phyloP scores from a whole-genome alignment of 1,140 invertebrate genomes.

The Drosophila sturtevanti region DNA sequence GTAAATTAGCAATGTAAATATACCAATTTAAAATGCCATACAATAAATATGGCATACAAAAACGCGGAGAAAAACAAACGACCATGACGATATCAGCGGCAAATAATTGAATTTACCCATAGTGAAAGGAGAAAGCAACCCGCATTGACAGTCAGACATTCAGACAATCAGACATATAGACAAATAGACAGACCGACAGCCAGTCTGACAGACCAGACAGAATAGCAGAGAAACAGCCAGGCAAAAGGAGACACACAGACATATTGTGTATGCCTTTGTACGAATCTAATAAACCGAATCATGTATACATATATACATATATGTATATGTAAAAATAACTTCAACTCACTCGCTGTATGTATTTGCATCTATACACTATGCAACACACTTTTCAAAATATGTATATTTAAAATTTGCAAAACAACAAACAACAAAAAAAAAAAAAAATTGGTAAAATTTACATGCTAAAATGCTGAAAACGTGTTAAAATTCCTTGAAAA shows the following conservation, averaged over 20 bases:
- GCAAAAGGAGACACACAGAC: conserved; percentile 10
- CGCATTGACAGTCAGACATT: conserved; percentile 38
- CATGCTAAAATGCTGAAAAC: no score
- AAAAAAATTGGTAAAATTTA: no score
- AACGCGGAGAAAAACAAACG: conserved; percentile 71
- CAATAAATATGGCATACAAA: conserved; percentile 78
- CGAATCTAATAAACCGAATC: conserved; percentile 78
- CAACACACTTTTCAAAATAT: conserved; percentile 9
- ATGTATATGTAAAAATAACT: conserved; percentile 79
- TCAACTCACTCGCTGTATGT: conserved; percentile 40
- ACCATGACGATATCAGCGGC: conserved; percentile 76
- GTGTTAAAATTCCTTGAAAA: no score
- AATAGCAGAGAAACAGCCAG: conserved; percentile 6
- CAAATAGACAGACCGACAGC: conserved; percentile 20
- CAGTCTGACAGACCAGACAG: conserved; percentile 11
- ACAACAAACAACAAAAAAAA: background rate
- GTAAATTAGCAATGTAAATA: conserved; percentile 80
- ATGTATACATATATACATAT: conserved; percentile 67
- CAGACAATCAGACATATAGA: background rate
- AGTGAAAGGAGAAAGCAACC: conserved; percentile 41
- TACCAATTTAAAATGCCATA: conserved; percentile 78
- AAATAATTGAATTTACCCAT: conserved; percentile 79
- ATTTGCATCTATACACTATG: conserved; percentile 38
- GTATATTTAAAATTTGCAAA: background rate
- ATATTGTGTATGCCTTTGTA: conserved; percentile 76